A percentile compares a stretch with the other conserved stretches of the same genome.
phyloP scores from a whole-genome alignment of 2,113 vertebrate genomes.

The Hemiscyllium ocellatum region DNA sequence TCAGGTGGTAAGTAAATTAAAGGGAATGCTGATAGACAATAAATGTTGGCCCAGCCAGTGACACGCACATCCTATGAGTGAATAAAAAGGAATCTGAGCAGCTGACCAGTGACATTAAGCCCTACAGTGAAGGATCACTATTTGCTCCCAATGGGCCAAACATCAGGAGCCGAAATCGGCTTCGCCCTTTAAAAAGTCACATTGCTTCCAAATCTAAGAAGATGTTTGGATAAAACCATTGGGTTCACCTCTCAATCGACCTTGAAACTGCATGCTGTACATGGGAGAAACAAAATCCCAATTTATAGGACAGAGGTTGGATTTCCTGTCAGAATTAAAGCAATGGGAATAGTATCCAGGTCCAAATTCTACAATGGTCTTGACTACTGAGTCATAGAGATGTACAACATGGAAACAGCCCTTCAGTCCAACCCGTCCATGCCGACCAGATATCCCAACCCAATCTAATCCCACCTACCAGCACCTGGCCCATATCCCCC shows the following conservation, averaged over 20 bases:
- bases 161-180: background rate
- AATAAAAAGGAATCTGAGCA: background rate
- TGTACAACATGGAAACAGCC: too few species aligned
- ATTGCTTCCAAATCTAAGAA: background rate
- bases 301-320: background rate
- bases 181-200: background rate
- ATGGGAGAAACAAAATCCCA: background rate
- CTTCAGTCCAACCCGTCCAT: too few species aligned
- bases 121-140: background rate
- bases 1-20: too few species aligned
- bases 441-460: too few species aligned
- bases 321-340: background rate
- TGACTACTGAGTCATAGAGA: background rate
- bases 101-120: background rate
- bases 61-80: too few species aligned
- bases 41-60: too few species aligned
- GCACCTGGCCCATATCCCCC: too few species aligned
- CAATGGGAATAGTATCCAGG: background rate
- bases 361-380: background rate
- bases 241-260: background rate
- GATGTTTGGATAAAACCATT: background rate
- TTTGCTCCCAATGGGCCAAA: background rate
- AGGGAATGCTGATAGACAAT: too few species aligned
- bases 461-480: too few species aligned
- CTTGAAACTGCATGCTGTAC: background rate